Evolutionary conservation across 2,888 invertebrate genomes (phyloP).

Genomic region (Macaria liturata): DNA sequence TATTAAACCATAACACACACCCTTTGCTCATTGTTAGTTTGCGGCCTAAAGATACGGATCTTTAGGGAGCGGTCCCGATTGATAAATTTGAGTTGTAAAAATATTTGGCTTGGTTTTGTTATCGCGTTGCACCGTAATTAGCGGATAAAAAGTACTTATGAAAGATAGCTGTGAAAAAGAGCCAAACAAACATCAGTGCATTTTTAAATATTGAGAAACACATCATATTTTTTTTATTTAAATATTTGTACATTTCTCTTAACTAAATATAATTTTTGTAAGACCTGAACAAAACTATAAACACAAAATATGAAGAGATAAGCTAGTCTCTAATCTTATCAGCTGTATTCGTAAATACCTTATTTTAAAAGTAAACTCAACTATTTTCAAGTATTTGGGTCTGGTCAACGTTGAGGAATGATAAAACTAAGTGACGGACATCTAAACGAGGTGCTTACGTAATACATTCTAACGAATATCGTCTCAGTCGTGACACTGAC

Average conservation of each 20-base stretch:
- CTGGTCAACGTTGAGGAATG: conserved; percentile 10
- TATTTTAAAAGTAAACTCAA: too few species aligned
- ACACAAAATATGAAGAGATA: too few species aligned
- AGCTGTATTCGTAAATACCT: too few species aligned
- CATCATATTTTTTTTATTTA: too few species aligned
- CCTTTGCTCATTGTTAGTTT: conserved; percentile 9
- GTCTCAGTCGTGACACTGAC: conserved; percentile 33
- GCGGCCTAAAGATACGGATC: conserved; percentile 18
- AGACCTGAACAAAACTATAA: too few species aligned
- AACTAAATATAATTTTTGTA: too few species aligned
- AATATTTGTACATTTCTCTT: too few species aligned
- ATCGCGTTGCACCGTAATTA: not conserved
- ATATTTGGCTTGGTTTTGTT: conserved; percentile 24
- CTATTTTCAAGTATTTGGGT: not conserved
- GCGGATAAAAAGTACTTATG: too few species aligned
- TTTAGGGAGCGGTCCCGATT: conserved; percentile 20
- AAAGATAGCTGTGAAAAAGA: too few species aligned
- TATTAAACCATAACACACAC: conserved; percentile 12
- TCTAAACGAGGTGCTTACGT: conserved; percentile 33
- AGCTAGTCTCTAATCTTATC: too few species aligned
- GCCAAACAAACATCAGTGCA: too few species aligned
- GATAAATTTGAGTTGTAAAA: conserved; percentile 8
- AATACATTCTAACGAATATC: conserved; percentile 33
- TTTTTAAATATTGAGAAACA: too few species aligned
- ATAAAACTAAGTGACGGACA: conserved; percentile 9